phyloP scores from a whole-genome alignment of 2,113 vertebrate genomes.

The Phylloscopus whistleri region DNA sequence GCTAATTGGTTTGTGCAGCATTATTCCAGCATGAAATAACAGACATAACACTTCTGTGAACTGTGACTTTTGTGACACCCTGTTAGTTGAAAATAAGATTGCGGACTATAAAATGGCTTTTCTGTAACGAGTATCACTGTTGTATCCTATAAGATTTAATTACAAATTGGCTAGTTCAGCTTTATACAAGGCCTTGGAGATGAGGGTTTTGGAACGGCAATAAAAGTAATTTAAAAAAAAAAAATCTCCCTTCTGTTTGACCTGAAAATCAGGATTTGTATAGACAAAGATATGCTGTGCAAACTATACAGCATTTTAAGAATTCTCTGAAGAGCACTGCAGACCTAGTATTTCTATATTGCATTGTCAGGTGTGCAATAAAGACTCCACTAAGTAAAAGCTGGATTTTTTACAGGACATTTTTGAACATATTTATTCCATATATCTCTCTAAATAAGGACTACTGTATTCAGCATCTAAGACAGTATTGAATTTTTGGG shows the following conservation, averaged over 20 bases:
- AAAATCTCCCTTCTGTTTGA: neutral
- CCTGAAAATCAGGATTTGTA: neutral
- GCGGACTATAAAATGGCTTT: neutral
- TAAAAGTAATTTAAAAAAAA: neutral
- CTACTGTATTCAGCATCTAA: neutral
- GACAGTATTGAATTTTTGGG: neutral
- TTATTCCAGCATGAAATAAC: constrained; percentile 14
- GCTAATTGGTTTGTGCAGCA: neutral
- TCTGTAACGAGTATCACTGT: neutral
- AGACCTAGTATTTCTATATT: neutral
- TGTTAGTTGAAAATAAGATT: neutral
- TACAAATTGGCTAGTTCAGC: neutral
- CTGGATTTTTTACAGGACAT: neutral
- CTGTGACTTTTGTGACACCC: neutral
- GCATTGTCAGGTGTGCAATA: neutral
- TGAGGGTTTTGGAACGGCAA: neutral
- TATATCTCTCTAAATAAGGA: neutral
- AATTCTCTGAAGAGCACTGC: neutral
- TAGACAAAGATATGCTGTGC: neutral
- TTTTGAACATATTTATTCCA: neutral
- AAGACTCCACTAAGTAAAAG: neutral
- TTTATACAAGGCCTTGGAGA: neutral
- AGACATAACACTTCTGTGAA: neutral
- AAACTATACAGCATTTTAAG: neutral
- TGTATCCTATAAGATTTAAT: constrained; percentile 1